Base-by-base conservation (phyloP, 2,797 vertebrate genomes). In the Mus spretus region DNA sequence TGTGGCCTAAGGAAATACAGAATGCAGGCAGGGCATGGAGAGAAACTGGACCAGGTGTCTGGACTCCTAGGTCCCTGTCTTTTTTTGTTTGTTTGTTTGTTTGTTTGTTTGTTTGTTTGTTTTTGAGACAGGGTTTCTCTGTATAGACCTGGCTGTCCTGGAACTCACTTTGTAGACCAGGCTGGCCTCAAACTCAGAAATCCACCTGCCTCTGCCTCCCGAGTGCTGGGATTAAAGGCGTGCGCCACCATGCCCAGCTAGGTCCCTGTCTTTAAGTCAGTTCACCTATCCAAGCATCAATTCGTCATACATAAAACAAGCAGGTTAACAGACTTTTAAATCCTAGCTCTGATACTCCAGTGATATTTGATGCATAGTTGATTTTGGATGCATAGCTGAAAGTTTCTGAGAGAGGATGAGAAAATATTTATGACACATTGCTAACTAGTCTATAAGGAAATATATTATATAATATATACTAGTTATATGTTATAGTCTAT, bases 371-470 rank as follows among this genome's bases (percentile, higher is more conserved):
- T 50, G 70, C 65, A 34, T 6, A 34, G 28, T 28, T 65, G 63
- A 59, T 37, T 65, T 89, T 61, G 91, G 53, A 78, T 53, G 61
- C 31, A n/a, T 81, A 90, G n/a, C 53, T 92, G 57, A 79, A 86
- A 75, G 79, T 92, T 34, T 57, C 17, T 47, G 78, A 89, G 40
- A 95, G 47, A 37, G 83, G 28, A 55, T 31, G 17, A 37, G 53
- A 90, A 93, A 91, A 88, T 59, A 85, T 34, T 53, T 94, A 79
- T 50, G 87, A 90, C 40, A 65, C 9, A 67, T 3, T 84, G 50
- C 12, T 94, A 80, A 79, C 57, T 61, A 72, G 34, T n/a, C 6
- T 34, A 67, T 67, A 67, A 67, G 65, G 31, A 65, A 67, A 34
- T 67, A 67, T 67, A 34, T 67, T 34, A 15, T 34, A 34, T 6